Base-by-base conservation (phyloP, 2,888 invertebrate genomes). In the Mimachlamys varia region DNA sequence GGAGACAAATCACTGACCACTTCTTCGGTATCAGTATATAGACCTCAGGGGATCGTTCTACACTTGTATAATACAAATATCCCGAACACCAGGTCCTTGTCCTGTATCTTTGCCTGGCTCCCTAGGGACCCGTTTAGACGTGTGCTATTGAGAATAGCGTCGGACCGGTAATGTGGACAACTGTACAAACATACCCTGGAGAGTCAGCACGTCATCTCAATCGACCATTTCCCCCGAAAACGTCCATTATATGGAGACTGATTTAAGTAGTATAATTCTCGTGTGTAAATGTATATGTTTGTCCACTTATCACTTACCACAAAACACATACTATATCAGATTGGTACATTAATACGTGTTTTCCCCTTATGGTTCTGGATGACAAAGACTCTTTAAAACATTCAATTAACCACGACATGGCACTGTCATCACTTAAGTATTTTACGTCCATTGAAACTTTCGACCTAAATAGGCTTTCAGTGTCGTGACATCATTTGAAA, bases 271-370 rank as follows among this genome's bases (percentile, higher is more conserved):
- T 76, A 76, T 76, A 76, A 76, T 76, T 76, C 33, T 33, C 76
- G 33, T 76, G 76, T 76, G 76, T 76, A 76, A 76, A 76, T 76
- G 62, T 76, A 76, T 76, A n/a, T 62, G 62, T 62, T 76, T 76
- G 76, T 33, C 33, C 76, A 76, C 76, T 76, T 76, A 33, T 13
- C 76, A 76, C 33, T 76, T 15, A 33, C 33, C 76, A 76, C 13
- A 76, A 33, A 76, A 33, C 12, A 27, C 33, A 62, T 15, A 13
- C 12, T 27, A 0, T 76, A 33, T 12, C 22, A 33, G 76, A 7
- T 7, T 76, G 27, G 0, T 76, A 33, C 76, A 76, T 76, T 76
- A 76, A 76, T 76, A 33, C 33, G 0, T 33, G 76, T 76, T 22
- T 27, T 27, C 13, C 33, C 4, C 33, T 12, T 76, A 76, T 76